A percentile compares a stretch with the other conserved stretches of the same genome.
Conservation (phyloP, 2,797 vertebrate genomes). For the Crenuchus spilurus region DNA sequence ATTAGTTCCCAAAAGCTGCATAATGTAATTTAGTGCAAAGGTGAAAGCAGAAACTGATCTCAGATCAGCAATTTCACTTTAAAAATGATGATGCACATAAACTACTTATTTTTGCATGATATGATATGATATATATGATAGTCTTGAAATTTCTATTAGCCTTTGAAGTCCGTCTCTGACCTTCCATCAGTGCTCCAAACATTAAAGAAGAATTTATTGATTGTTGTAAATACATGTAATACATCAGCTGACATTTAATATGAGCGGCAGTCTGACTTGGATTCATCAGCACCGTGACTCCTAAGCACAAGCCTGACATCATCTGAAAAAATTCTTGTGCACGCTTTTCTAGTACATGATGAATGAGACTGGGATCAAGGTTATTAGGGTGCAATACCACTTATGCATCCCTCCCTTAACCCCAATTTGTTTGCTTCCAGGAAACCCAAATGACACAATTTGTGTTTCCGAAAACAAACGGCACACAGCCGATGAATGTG, state of each 20-base stretch:
- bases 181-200: background rate
- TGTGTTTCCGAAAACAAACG: constrained; percentile 66
- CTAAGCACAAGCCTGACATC: constrained; percentile 34
- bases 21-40: too few species aligned
- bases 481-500: constrained; percentile 60
- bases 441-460: constrained; percentile 75
- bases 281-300: constrained; percentile 29
- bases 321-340: background rate
- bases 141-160: background rate
- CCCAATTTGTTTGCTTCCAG: constrained; percentile 65
- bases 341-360: constrained; percentile 22
- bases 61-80: too few species aligned
- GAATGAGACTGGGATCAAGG: background rate
- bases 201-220: constrained; percentile 10
- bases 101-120: too few species aligned
- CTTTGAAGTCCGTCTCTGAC: constrained; percentile 3
- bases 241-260: constrained; percentile 25
- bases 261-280: background rate
- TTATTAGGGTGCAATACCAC: constrained; percentile 12
- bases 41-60: too few species aligned
- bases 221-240: constrained; percentile 27
- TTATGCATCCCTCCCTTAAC: constrained; percentile 18
- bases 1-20: too few species aligned
- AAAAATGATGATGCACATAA: too few species aligned
- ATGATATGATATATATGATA: background rate